phyloP scores from a whole-genome alignment of 37 sponge, comb jelly and placozoan genomes.

The Ephydatia muelleri region DNA sequence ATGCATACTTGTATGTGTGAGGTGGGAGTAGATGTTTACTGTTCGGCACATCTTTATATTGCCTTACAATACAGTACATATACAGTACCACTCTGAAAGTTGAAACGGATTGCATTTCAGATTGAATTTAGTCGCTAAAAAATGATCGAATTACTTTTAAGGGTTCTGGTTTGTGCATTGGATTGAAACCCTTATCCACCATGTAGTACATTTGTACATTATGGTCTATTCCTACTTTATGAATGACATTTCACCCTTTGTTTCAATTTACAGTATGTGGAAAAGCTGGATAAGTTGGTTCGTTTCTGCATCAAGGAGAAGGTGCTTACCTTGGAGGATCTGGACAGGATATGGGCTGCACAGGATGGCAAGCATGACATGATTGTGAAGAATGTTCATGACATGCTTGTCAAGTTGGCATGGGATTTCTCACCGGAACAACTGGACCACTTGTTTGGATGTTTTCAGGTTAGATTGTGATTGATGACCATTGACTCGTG shows the following conservation, averaged over 20 bases:
- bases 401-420: constrained; percentile 90
- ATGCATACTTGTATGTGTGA: neutral
- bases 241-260: too few relatives aligned
- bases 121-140: too few relatives aligned
- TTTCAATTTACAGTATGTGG: constrained; percentile 76
- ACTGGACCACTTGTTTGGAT: constrained; percentile 91
- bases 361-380: constrained; percentile 98
- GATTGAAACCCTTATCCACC: too few relatives aligned
- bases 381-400: constrained; percentile 98
- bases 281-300: constrained; percentile 91
- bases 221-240: too few relatives aligned
- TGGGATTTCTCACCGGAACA: constrained; percentile 96
- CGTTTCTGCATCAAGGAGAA: constrained; percentile 84
- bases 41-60: too few relatives aligned
- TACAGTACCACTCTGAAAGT: too few relatives aligned
- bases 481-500: neutral
- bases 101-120: too few relatives aligned
- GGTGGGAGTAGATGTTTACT: neutral
- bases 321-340: constrained; percentile 77
- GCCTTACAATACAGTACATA: too few relatives aligned
- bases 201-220: too few relatives aligned
- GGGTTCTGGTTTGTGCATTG: too few relatives aligned
- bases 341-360: constrained; percentile 90
- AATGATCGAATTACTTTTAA: too few relatives aligned
- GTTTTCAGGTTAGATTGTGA: constrained; percentile 72